phyloP scores from a whole-genome alignment of 2,113 vertebrate species.

The Zapornia atra region DNA sequence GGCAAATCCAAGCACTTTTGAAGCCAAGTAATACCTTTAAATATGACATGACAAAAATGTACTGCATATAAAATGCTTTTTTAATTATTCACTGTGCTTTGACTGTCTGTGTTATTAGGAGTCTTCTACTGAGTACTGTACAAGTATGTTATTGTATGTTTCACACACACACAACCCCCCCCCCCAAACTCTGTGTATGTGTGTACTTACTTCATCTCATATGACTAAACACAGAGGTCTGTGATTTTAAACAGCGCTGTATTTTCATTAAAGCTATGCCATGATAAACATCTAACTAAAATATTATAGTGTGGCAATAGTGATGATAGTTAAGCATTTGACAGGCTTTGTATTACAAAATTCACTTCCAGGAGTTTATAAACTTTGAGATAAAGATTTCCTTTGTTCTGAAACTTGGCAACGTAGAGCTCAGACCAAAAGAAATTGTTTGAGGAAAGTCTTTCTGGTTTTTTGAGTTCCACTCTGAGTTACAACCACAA shows the following conservation, averaged over 20 bases:
- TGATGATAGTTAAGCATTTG: not conserved
- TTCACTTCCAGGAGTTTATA: not conserved
- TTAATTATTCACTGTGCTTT: constrained; percentile 25
- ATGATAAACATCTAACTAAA: not conserved
- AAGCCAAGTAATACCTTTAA: constrained; percentile 29
- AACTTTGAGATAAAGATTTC: not conserved
- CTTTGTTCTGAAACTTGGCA: constrained; percentile 1
- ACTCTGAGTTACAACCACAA: not conserved
- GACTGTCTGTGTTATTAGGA: constrained; percentile 5
- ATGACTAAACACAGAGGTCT: not conserved
- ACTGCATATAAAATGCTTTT: not conserved
- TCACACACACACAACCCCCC: not conserved
- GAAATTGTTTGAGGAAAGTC: not conserved
- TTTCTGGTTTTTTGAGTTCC: not conserved
- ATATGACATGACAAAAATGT: not conserved
- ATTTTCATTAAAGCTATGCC: not conserved
- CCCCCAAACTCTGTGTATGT: not conserved
- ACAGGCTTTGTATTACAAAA: not conserved
- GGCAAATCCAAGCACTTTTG: constrained; percentile 14
- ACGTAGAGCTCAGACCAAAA: not conserved
- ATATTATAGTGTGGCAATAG: not conserved
- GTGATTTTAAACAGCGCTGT: not conserved
- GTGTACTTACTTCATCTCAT: not conserved
- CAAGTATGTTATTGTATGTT: not conserved
- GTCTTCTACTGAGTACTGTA: not conserved